Base-by-base conservation (phyloP, 2,797 vertebrate species). In the Melanotaenia maccullochi region DNA sequence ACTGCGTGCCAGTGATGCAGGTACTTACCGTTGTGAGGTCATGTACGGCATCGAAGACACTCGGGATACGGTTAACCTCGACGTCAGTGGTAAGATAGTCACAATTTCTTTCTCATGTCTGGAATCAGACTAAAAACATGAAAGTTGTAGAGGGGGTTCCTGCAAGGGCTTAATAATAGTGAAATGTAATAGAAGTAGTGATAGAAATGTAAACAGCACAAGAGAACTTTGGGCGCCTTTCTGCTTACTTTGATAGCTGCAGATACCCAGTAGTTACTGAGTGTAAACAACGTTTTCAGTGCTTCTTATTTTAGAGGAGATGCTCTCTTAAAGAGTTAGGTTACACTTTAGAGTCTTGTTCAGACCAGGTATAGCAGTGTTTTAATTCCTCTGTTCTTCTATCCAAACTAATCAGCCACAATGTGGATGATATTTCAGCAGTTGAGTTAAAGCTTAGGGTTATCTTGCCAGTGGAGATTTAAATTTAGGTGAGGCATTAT, bases 41-140 rank as follows among this genome's bases (percentile, higher is more conserved):
- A 95, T 98, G 94, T 96, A 96, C 0, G 97, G 98, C 12, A 97
- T 99, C 32, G 97, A 98, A 85, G 97, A 98, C 90, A 97, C 95
- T 0, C 96, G 97, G 78, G 95, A 94, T 65, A 95, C 95, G 0
- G 91, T 99, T 40, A 94, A 95, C 6, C 81, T 99, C 51, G 85
- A 96, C 22, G 97, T 99, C 57, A 92, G 93, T 1, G 98, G 98
- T 99, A 93, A 96, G 96, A 74, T 13, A 40, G 61, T 69, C 24
- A 30, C 32, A 13, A 32, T 52, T 32, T 74, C 49, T 60, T 61
- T 51, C 8, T 28, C 33, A 22, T 3, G 3, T 71, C 59, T 78
- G 7, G 55, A 67, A 79, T 80, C 40, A 71, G 14, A 71, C 14
- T 36, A 42, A 71, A 68, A 52, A 28, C 51, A 64, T 47, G 42